Evolutionary conservation across 2,797 vertebrate genomes (phyloP), one percentile per base, ranked within the genome.

Genomic region (Cuculus canorus): DNA sequence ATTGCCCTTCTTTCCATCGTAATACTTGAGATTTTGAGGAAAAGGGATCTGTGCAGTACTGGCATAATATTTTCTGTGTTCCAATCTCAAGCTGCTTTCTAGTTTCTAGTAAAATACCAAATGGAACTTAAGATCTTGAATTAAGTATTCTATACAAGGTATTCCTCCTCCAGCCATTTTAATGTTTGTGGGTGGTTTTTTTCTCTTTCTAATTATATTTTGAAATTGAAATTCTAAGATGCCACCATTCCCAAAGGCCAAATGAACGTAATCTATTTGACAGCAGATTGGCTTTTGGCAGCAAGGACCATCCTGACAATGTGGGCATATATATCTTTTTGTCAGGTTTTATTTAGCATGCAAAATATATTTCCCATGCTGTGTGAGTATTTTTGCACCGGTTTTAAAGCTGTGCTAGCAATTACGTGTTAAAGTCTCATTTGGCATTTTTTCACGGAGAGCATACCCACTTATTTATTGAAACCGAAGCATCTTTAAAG

Each of bases 211-310:
- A 88, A 91, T 95, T 92, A 69, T 86, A 24, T 91, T 92, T 93
- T 88, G 79, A 91, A 94, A 95, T 83, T 70, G 73, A 81, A 93
- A 86, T 88, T 95, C 70, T 15, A 84, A 93, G 77, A 78, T 88
- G 82, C 47, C 3, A 6, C 69, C 27, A 5, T 91, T 96, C 92
- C 95, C 92, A 91, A 94, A 91, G 87, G 89, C 89, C 70, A 93
- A 83, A 93, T 79, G 63, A 91, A 79, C 54, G 33, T 83, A 94
- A 94, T 94, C 86, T 92, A 17, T 91, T 65, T 94, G 93, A 88
- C 1, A 2, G 70, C 82, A 96, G 87, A 70, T 43, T 90, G 80
- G 66, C 53, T 93, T 88, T 92, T 93, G 95, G 85, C 95, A 96
- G 54, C 28, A 8, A 90, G 33, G 52, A 91, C 7, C 59, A 30